Evolutionary conservation across 2,888 invertebrate genomes (phyloP), one percentile per base, ranked within the genome.

Genomic region (Drosophila lacicola): DNA sequence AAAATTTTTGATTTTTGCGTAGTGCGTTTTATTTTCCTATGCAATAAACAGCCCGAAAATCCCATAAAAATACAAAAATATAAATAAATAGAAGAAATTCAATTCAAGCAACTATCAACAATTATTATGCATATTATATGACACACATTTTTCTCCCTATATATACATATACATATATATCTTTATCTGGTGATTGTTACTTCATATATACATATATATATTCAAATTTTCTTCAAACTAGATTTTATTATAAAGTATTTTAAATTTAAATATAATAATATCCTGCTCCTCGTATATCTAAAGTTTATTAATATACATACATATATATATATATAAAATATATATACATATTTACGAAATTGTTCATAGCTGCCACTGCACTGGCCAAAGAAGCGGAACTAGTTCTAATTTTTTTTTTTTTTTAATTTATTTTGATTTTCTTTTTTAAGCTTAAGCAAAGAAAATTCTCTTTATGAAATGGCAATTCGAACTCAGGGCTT

Each of bases 1-100:
- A 85, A 82, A 81, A 56, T 62, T 71, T 67, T 53, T 74, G 50
- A 74, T 80, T 82, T 85, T 82, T 77, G 80, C 74, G 61, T 70
- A 74, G 66, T 80, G 80, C 63, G 81, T 85, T 82, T 82, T 85
- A 82, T 82, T 82, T 82, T 85, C 60, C 39, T 17, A 64, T 42
- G 44, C 14, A 54, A 56, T 39, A 14, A 45, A 37, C 21, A 14
- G 39, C 14, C 6, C 9, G 4, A 14, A 37, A 17, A 29, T 46
- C 36, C 10, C 25, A 25, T 25, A 1, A 25, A 50, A 54, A 19
- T 10, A 47, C 0, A 11, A 3, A 11, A 3, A 42, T 3, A 17
- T 2, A 19, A 17, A 13, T 0, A 42, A 19, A 2, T 17, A 10
- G 41, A 39, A 39, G 3, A 11, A 14, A 17, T 14, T 5, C 21